phyloP scores from a whole-genome alignment of 2,113 vertebrate genomes.

The Scomber scombrus region DNA sequence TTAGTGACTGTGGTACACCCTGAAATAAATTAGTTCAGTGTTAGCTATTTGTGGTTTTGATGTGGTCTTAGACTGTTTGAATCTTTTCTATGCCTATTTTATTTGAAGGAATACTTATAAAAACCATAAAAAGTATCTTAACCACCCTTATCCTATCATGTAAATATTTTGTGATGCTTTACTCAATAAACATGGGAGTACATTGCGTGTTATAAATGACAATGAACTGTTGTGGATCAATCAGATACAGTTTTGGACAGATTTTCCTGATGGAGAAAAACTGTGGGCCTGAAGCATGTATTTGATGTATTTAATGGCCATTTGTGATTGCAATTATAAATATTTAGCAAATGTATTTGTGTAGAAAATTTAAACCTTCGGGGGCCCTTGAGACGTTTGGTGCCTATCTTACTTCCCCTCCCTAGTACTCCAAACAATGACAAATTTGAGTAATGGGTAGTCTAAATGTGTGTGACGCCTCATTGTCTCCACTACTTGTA shows the following conservation, averaged over 20 bases:
- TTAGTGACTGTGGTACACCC: too few species aligned
- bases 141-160: neutral
- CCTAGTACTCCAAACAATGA: neutral
- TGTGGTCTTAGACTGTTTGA: too few species aligned
- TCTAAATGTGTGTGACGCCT: too few species aligned
- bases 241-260: neutral
- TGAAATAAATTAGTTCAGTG: too few species aligned
- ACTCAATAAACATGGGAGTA: too few species aligned
- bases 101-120: too few species aligned
- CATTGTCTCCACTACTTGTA: too few species aligned
- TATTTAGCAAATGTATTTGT: neutral
- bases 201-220: too few species aligned
- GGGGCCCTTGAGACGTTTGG: neutral
- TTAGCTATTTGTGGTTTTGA: neutral
- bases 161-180: too few species aligned
- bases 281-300: neutral
- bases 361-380: neutral
- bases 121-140: neutral
- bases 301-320: neutral
- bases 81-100: too few species aligned
- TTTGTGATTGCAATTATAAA: neutral
- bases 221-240: neutral
- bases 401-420: neutral
- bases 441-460: neutral
- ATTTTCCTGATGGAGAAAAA: neutral